These are phyloP conservation scores for Apistogramma diplotaenia DNA, from an alignment of 2,113 vertebrate species.

Conservation along the genomic window DNA sequence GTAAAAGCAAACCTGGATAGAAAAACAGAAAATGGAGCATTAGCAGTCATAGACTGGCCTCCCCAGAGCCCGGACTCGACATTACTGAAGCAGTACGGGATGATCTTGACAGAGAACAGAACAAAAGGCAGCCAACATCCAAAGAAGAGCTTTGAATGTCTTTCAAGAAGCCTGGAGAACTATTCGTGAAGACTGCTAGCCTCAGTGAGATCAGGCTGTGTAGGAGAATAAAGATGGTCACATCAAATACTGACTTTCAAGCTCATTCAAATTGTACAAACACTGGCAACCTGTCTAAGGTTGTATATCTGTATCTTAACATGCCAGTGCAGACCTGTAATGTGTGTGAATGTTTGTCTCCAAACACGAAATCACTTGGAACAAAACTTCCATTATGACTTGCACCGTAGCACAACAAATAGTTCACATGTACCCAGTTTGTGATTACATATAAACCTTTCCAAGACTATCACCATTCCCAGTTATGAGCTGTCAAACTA, in stretches of 20 bases:
- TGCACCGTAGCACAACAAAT: neutral
- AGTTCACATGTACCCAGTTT: neutral
- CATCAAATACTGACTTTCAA: no score
- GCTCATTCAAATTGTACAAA: no score
- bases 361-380: neutral
- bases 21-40: neutral
- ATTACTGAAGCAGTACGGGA: no score
- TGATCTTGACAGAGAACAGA: no score
- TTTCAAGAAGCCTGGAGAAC: no score
- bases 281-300: neutral
- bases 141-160: no score
- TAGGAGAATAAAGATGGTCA: no score
- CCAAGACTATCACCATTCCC: neutral
- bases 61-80: no score
- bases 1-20: neutral
- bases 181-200: no score
- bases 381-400: neutral
- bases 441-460: neutral
- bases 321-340: neutral
- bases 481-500: neutral
- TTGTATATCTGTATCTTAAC: neutral
- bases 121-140: no score
- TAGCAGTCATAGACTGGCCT: no score
- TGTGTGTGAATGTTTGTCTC: neutral
- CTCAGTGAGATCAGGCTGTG: no score